phyloP scores from a whole-genome alignment of 1,140 invertebrate genomes.

The Drosophila kurseongensis region DNA sequence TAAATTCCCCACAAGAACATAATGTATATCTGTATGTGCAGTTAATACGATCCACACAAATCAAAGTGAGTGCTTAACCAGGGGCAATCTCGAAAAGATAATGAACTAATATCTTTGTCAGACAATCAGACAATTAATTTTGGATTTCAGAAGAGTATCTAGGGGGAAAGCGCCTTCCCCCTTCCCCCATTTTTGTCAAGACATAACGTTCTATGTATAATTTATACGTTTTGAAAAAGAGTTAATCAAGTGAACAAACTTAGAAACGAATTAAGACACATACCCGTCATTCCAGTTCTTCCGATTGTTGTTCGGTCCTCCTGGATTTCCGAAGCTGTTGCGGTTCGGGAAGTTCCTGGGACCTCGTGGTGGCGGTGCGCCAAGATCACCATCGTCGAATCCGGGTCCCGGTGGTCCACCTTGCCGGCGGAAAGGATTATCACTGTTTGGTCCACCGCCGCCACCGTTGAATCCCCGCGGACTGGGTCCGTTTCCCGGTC shows the following conservation, averaged over 20 bases:
- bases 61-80: too few relatives aligned
- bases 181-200: constrained; percentile 1
- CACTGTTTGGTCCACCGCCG: constrained; percentile 29
- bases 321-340: constrained; percentile 39
- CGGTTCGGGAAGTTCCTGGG: constrained; percentile 33
- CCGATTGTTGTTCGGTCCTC: constrained; percentile 33
- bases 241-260: constrained; percentile 9
- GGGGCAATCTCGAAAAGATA: background rate
- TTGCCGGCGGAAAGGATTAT: constrained; percentile 64
- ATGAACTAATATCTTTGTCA: background rate
- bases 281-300: constrained; percentile 64
- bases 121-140: constrained; percentile 20
- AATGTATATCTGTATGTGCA: background rate
- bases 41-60: background rate
- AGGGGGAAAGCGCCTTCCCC: background rate
- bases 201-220: background rate
- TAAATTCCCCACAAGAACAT: background rate
- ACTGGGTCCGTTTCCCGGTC: constrained; percentile 27
- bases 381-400: constrained; percentile 44
- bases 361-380: constrained; percentile 18
- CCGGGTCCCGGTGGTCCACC: constrained; percentile 33
- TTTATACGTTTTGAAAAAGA: background rate
- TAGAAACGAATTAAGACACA: constrained; percentile 31
- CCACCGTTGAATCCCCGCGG: constrained; percentile 29
- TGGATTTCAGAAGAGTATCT: background rate